Evolutionary conservation across 2,888 invertebrate species (phyloP).

Genomic region (Monochamus alternatus): DNA sequence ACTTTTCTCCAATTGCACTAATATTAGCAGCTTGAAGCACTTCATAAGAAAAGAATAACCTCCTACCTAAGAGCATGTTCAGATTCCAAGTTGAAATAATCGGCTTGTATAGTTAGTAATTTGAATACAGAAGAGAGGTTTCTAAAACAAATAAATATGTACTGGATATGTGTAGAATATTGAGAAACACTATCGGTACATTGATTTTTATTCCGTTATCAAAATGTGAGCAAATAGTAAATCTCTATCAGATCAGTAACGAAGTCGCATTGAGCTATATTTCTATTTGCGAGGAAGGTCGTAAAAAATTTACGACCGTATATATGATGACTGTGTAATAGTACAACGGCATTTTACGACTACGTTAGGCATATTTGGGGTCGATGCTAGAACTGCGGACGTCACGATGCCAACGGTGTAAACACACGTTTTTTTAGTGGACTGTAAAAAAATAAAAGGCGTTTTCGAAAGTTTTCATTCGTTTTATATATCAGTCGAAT

Average conservation of each 20-base stretch:
- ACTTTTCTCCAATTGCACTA: no score
- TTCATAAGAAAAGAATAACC: no score
- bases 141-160: no score
- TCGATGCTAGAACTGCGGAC: conserved; percentile 14
- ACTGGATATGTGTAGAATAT: no score
- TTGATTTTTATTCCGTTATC: background rate
- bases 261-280: background rate
- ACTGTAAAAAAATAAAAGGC: background rate
- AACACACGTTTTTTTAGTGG: background rate
- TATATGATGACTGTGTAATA: conserved; percentile 22
- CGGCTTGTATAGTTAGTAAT: no score
- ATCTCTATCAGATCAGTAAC: background rate
- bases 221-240: conserved; percentile 4
- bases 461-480: background rate
- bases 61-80: no score
- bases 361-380: conserved; percentile 14
- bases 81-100: no score
- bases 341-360: conserved; percentile 13
- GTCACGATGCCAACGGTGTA: background rate
- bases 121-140: no score
- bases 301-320: conserved; percentile 25
- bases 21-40: no score
- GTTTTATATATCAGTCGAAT: background rate
- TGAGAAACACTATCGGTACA: no score
- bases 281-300: conserved; percentile 11